These are phyloP conservation scores for Epinephelus awoara DNA, from an alignment of 2,797 vertebrate genomes.

Conservation along the genomic window DNA sequence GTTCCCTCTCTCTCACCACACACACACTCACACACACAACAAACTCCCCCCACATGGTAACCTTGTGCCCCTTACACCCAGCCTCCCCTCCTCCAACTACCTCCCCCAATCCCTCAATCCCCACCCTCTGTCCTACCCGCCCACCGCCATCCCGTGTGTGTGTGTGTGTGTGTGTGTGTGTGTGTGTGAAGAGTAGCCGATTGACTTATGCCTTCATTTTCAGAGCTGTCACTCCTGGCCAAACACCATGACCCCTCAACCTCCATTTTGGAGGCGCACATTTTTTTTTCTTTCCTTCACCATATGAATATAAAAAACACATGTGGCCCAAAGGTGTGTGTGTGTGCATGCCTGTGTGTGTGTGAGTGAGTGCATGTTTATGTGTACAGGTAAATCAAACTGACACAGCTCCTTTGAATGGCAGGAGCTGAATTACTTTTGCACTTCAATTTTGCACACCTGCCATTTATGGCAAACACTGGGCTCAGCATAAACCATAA, in stretches of 20 bases:
- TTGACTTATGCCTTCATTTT: slow-evolving; percentile 88
- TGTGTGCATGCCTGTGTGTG: slow-evolving; percentile 35
- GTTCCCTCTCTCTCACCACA: slow-evolving; percentile 14
- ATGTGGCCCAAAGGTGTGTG: slow-evolving; percentile 74
- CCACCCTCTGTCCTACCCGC: slow-evolving; percentile 48
- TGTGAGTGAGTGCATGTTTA: slow-evolving; percentile 66
- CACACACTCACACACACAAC: slow-evolving; percentile 6
- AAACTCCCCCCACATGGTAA: slow-evolving; percentile 62
- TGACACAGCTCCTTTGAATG: slow-evolving; percentile 80
- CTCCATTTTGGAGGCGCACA: slow-evolving; percentile 74
- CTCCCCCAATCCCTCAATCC: slow-evolving; percentile 55
- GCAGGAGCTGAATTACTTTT: slow-evolving; percentile 80
- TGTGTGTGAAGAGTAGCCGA: slow-evolving; percentile 69
- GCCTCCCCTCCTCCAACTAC: slow-evolving; percentile 52
- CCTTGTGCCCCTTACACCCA: slow-evolving; percentile 69
- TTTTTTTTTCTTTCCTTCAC: slow-evolving; percentile 62
- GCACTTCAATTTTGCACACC: slow-evolving; percentile 81
- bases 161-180: slow-evolving; percentile 12
- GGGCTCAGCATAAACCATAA: slow-evolving; percentile 71
- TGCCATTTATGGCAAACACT: slow-evolving; percentile 76
- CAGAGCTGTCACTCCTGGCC: slow-evolving; percentile 86
- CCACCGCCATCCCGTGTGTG: slow-evolving; percentile 39
- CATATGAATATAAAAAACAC: slow-evolving; percentile 86
- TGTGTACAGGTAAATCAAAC: slow-evolving; percentile 81
- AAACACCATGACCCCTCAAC: slow-evolving; percentile 85